Base-by-base conservation (phyloP, 2,797 vertebrate genomes). In the Acipenser oxyrinchus region DNA sequence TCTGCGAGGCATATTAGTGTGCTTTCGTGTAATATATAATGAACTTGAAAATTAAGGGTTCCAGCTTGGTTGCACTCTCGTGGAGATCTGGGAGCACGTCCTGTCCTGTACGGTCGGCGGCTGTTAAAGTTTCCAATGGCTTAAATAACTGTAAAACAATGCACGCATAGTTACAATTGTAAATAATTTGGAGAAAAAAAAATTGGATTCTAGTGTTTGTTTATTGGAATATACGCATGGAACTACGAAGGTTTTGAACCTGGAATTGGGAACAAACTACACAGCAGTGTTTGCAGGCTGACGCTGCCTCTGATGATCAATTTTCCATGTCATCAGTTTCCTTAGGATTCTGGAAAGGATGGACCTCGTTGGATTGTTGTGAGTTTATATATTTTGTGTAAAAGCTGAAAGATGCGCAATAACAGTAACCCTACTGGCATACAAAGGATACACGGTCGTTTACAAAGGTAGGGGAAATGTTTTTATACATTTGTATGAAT, bases 391-490 rank as follows among this genome's bases (percentile, higher is more conserved):
- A 49, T 69, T 69, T 49, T 63, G 62, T 55, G 69, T 62, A 71
- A 65, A 65, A 70, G 66, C 37, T 37, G 37, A 37, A 74, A 37
- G 59, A 74, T 76, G 69, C 63, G 68, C 58, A 69, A 62, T 66
- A 71, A 71, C 66, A 61, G 60, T 62, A 70, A 62, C 66, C 65
- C 23, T 52, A 51, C 64, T 65, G 61, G 52, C 63, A 68, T 63
- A 65, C 71, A 62, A 74, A 75, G 75, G 76, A 76, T 72, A 69
- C 52, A 48, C 64, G 51, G 63, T 48, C 66, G 48, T 12, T 66
- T 52, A 66, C 71, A 61, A 69, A 79, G 79, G 79, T 81, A 79
- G 61, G 73, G 65, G 59, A 57, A 48, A 63, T 64, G 64, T 59
- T 49, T 69, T 49, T 37, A 4, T 37, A 37, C 37, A 37, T 37